Evolutionary conservation across 2,797 vertebrate species (phyloP), one percentile per base, ranked within the genome.

Genomic region (Lagodon rhomboides): DNA sequence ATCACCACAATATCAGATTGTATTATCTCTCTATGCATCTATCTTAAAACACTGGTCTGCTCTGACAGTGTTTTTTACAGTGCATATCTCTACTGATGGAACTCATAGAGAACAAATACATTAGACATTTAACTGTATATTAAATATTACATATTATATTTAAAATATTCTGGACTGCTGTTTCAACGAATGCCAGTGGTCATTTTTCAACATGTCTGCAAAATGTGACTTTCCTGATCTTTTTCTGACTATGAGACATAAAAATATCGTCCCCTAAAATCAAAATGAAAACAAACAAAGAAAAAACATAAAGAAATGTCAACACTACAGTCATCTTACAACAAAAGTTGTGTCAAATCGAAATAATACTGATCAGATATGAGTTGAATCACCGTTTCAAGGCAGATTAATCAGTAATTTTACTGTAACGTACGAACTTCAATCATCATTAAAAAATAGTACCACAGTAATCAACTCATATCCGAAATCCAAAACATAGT

Each of bases 281-380:
- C 13, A 62, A 74, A 83, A 71, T 56, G 23, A 63, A 71, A 71
- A 75, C 7, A 46, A 55, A 55, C 8, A 25, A 55, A 55, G 18
- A 58, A 69, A 69, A 70, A 69, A 84, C 22, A 80, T 27, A 22
- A 81, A 81, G 9, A 85, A 79, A 82, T 76, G 66, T 68, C 43
- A 82, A 72, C 78, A 75, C 53, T 46, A 67, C 65, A 34, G 34
- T 77, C 9, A 74, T 71, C 8, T 34, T 34, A 34, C 34, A 34
- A 58, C 5, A 83, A 44, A 66, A 70, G 11, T 51, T 41, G 5
- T 30, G 5, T 17, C 20, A 71, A 72, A 61, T 50, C 30, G 9
- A 65, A 66, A 73, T 27, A 55, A 63, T 64, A 72, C 4, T 2
- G 0, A 74, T 84, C 72, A 77, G 56, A 75, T 81, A 83, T 86